Evolutionary conservation across 2,888 invertebrate species (phyloP).

Genomic region (Drosophila infuscata): DNA sequence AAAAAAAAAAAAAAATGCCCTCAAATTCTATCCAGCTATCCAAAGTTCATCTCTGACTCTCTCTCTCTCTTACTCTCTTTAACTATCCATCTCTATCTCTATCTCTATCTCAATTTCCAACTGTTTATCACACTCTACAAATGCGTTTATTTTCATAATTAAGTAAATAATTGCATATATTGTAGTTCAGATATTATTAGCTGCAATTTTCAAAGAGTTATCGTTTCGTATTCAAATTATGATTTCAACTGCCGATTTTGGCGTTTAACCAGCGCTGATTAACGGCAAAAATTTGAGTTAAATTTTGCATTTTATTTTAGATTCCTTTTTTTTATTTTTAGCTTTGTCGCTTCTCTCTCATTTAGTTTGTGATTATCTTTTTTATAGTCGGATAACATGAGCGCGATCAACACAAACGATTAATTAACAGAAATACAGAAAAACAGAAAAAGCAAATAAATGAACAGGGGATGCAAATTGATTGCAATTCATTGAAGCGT

Average conservation of each 20-base stretch:
- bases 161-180: slow-evolving; percentile 57
- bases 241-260: slow-evolving; percentile 32
- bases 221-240: slow-evolving; percentile 25
- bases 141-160: slow-evolving; percentile 57
- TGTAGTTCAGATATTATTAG: slow-evolving; percentile 63
- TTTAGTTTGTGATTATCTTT: slow-evolving; percentile 45
- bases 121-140: slow-evolving; percentile 38
- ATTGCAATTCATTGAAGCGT: slow-evolving; percentile 42
- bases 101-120: slow-evolving; percentile 35
- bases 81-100: slow-evolving; percentile 28
- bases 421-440: slow-evolving; percentile 8
- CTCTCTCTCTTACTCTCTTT: slow-evolving; percentile 22
- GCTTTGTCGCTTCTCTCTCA: slow-evolving; percentile 50
- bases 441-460: slow-evolving; percentile 27
- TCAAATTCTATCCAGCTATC: slow-evolving; percentile 42
- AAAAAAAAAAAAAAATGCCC: slow-evolving; percentile 4
- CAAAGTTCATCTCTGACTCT: slow-evolving; percentile 49
- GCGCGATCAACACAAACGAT: slow-evolving; percentile 48
- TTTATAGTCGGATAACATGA: slow-evolving; percentile 46
- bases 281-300: slow-evolving; percentile 34
- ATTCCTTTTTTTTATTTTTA: slow-evolving; percentile 12
- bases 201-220: slow-evolving; percentile 35
- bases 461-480: slow-evolving; percentile 71
- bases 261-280: slow-evolving; percentile 41
- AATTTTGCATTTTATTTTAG: slow-evolving; percentile 22